phyloP scores from a whole-genome alignment of 1,140 invertebrate species.

The Drosophila pachea region DNA sequence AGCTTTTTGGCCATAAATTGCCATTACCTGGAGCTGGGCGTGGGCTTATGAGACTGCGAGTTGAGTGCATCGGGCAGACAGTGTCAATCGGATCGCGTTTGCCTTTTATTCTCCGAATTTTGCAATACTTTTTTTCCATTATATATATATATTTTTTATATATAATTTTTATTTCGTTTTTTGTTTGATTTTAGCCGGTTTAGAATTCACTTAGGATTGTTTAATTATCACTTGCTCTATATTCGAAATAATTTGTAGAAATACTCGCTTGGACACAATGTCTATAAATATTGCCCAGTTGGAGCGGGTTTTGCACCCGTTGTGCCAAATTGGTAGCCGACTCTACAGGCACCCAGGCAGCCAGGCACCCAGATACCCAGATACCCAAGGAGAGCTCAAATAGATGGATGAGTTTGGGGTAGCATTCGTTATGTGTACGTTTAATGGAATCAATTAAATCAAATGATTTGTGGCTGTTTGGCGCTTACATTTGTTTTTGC shows the following conservation, averaged over 20 bases:
- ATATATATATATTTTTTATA: no score
- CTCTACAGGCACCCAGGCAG: no score
- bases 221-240: constrained; percentile 59
- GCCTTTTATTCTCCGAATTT: no score
- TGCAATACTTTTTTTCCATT: no score
- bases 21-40: constrained; percentile 41
- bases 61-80: constrained; percentile 2
- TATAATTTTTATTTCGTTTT: no score
- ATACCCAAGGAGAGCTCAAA: neutral
- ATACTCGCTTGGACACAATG: constrained; percentile 11
- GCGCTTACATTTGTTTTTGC: constrained; percentile 56
- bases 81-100: constrained; percentile 5
- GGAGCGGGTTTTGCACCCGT: constrained; percentile 54
- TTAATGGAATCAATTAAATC: constrained; percentile 59
- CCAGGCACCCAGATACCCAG: neutral
- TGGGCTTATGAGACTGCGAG: constrained; percentile 44
- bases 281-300: constrained; percentile 55
- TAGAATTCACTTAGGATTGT: constrained; percentile 36
- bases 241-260: constrained; percentile 50
- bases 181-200: constrained; percentile 19
- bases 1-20: constrained; percentile 51
- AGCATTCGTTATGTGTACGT: constrained; percentile 55
- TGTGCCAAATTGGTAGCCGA: constrained; percentile 27
- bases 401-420: constrained; percentile 65
- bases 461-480: constrained; percentile 50